Conservation (phyloP, 2,797 vertebrate species). For the Smutsia temminckii region DNA sequence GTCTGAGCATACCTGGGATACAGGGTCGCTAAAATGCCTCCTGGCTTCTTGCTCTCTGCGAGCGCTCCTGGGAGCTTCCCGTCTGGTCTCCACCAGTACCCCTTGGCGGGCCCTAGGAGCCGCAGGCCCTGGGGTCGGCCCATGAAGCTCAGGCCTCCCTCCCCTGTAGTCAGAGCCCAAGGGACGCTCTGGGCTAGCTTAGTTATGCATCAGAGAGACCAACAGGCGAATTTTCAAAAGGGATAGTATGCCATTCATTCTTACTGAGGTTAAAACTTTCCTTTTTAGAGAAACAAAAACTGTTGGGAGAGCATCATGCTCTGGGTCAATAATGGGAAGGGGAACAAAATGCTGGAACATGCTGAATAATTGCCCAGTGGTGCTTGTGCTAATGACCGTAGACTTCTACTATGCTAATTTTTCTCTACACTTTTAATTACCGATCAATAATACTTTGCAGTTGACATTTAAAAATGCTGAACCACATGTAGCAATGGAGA, state of each 20-base stretch:
- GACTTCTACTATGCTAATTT: conserved; percentile 93
- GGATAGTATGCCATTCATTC: not conserved
- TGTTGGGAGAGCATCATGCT: conserved; percentile 70
- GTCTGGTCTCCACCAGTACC: not conserved
- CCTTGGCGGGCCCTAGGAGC: rapidly evolving
- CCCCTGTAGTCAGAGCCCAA: not conserved
- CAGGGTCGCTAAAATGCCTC: rapidly evolving
- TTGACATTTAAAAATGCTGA: conserved; percentile 94
- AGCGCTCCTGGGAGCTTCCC: rapidly evolving
- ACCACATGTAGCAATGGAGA: conserved; percentile 91
- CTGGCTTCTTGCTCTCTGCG: too few species aligned
- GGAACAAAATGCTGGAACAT: conserved; percentile 87
- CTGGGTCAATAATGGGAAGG: conserved; percentile 87
- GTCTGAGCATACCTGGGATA: rapidly evolving
- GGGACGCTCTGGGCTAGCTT: not conserved
- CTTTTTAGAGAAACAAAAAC: conserved; percentile 83
- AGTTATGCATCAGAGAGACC: not conserved
- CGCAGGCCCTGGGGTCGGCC: rapidly evolving
- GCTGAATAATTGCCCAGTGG: conserved; percentile 90
- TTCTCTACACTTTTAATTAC: conserved; percentile 94
- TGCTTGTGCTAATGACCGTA: conserved; percentile 88
- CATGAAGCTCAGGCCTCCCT: not conserved
- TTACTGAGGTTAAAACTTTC: conserved; percentile 72
- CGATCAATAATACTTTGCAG: conserved; percentile 95
- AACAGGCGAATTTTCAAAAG: conserved; percentile 48